Evolutionary conservation across 1,140 invertebrate genomes (phyloP).

Genomic region (Heliconius nattereri): DNA sequence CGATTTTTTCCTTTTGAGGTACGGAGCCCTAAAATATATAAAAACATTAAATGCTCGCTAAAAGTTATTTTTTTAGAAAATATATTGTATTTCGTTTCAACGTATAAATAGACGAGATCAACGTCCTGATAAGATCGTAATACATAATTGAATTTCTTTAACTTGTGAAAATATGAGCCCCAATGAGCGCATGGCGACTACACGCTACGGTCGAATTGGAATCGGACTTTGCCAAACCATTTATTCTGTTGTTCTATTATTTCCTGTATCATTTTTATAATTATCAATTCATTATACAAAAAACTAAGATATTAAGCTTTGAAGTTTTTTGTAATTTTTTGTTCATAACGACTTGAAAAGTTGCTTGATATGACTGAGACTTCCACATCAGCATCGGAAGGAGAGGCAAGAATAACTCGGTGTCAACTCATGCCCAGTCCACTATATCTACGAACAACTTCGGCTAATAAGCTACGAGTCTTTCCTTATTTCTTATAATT

Average conservation of each 20-base stretch:
- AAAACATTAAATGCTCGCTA: not conserved
- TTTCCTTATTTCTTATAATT: too few species aligned
- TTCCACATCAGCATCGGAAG: too few species aligned
- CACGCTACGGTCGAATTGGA: not conserved
- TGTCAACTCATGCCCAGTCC: too few species aligned
- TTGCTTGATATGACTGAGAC: too few species aligned
- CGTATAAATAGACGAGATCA: not conserved
- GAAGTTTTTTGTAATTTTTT: not conserved
- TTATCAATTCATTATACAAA: not conserved
- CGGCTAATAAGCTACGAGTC: too few species aligned
- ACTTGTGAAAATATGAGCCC: not conserved
- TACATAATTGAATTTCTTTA: slow-evolving; percentile 1
- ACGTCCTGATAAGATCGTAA: not conserved
- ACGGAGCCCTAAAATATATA: too few species aligned
- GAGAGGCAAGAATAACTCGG: too few species aligned
- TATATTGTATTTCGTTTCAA: not conserved
- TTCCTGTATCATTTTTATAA: not conserved
- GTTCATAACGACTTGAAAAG: not conserved
- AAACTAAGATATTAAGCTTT: not conserved
- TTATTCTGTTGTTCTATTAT: not conserved
- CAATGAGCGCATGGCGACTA: not conserved
- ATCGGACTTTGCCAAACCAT: not conserved
- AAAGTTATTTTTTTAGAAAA: not conserved
- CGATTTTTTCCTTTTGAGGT: too few species aligned
- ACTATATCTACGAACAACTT: too few species aligned